Percentiles rank a stretch among this genome's conserved stretches.
Evolutionary conservation across 2,113 vertebrate genomes (phyloP).

Genomic region (Pachyramphus minor): DNA sequence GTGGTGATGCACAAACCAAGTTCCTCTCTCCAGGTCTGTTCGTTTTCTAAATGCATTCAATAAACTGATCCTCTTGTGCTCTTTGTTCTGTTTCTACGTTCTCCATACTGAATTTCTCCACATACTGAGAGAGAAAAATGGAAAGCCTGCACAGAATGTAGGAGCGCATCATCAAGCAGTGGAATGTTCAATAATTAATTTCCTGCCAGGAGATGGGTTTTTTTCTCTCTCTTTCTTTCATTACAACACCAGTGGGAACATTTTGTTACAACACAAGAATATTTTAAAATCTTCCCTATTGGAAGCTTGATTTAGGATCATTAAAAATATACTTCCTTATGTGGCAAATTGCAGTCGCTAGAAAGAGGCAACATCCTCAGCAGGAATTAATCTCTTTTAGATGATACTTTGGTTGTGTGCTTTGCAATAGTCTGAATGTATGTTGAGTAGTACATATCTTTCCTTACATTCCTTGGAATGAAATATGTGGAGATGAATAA

Average conservation of each 20-base stretch:
- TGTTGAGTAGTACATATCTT: not conserved
- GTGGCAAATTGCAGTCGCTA: not conserved
- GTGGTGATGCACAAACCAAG: not conserved
- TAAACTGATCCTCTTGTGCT: slow-evolving; percentile 21
- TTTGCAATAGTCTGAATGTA: not conserved
- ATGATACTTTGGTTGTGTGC: not conserved
- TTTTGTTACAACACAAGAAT: slow-evolving; percentile 46
- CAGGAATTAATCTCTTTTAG: not conserved
- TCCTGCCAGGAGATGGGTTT: not conserved
- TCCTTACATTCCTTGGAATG: not conserved
- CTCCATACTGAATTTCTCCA: slow-evolving; percentile 36
- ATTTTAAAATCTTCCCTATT: slow-evolving; percentile 32
- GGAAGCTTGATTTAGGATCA: slow-evolving; percentile 24
- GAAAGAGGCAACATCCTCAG: not conserved
- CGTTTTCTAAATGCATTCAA: not conserved
- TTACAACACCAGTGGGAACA: slow-evolving; percentile 34
- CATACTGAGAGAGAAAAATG: slow-evolving; percentile 16
- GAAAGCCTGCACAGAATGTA: slow-evolving; percentile 1
- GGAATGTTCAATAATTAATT: slow-evolving; percentile 52
- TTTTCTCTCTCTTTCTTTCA: not conserved
- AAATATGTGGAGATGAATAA: not conserved
- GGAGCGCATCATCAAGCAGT: not conserved
- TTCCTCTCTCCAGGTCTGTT: not conserved
- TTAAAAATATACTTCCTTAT: not conserved
- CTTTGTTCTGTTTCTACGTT: slow-evolving; percentile 50